A percentile compares a stretch with the other conserved stretches of the same genome.
These are phyloP conservation scores for Piprites chloris DNA, from an alignment of 2,113 vertebrate species.

Conservation along the genomic window DNA sequence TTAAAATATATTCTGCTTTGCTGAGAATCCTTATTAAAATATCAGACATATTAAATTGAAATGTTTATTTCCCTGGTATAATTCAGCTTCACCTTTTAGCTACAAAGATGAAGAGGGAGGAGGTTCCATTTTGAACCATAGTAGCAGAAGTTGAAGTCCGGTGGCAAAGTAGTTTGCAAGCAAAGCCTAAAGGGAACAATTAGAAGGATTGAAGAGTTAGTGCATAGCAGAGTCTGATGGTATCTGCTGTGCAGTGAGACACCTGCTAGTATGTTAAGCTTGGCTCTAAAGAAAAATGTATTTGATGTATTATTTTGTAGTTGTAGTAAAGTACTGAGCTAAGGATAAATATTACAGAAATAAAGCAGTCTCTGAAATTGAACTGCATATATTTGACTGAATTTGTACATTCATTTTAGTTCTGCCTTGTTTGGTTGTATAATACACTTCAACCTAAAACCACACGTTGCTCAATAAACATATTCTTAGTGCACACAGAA, in stretches of 20 bases:
- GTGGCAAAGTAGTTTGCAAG: not conserved
- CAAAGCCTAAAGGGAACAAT: not conserved
- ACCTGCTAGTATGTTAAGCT: not conserved
- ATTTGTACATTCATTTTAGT: not conserved
- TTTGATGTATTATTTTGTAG: conserved; percentile 17
- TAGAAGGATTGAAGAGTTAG: not conserved
- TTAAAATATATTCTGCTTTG: not conserved
- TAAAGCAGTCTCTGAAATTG: not conserved
- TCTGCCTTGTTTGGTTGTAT: not conserved
- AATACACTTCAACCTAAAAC: not conserved
- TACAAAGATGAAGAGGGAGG: not conserved
- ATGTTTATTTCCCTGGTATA: not conserved
- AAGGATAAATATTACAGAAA: not conserved
- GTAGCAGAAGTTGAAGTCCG: not conserved
- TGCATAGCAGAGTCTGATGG: not conserved
- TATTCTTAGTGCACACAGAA: not conserved
- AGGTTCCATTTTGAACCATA: not conserved
- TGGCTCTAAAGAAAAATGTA: conserved; percentile 3
- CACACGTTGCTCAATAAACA: not conserved
- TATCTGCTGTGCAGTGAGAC: not conserved
- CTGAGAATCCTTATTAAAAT: not conserved
- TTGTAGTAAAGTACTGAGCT: not conserved
- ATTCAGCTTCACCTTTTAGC: not conserved
- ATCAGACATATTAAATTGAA: not conserved
- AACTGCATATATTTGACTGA: conserved; percentile 9